phyloP scores from a whole-genome alignment of 2,113 vertebrate species.

The Nothocercus julius region DNA sequence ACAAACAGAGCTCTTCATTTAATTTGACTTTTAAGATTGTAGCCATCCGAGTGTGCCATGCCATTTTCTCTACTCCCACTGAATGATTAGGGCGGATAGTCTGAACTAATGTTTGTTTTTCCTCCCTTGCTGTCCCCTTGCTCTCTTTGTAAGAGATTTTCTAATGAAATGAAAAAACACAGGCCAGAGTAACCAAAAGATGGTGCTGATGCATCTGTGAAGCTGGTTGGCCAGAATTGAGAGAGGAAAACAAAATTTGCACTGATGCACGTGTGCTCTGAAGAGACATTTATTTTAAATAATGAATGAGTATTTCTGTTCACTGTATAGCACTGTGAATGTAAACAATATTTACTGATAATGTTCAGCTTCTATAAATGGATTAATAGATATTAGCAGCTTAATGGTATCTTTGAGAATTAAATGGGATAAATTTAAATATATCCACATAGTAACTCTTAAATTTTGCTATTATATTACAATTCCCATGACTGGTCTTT shows the following conservation, averaged over 20 bases:
- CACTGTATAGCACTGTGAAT: slow-evolving; percentile 43
- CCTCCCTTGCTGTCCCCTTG: not conserved
- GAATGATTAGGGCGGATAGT: not conserved
- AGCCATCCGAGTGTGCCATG: not conserved
- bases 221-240: not conserved
- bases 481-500: not conserved
- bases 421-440: slow-evolving; percentile 55
- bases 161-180: not conserved
- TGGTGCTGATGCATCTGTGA: slow-evolving; percentile 60
- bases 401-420: slow-evolving; percentile 32
- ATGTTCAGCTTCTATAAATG: slow-evolving; percentile 32
- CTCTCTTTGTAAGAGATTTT: not conserved
- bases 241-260: not conserved
- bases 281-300: not conserved
- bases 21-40: not conserved
- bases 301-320: slow-evolving; percentile 43
- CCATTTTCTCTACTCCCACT: not conserved
- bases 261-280: not conserved
- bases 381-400: slow-evolving; percentile 57
- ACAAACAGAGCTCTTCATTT: not conserved
- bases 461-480: slow-evolving; percentile 8
- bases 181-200: slow-evolving; percentile 63
- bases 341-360: slow-evolving; percentile 63
- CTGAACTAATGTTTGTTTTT: not conserved
- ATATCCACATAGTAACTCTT: not conserved